These are phyloP conservation scores for Myxocyprinus asiaticus DNA, from an alignment of 2,113 vertebrate species.

Conservation along the genomic window DNA sequence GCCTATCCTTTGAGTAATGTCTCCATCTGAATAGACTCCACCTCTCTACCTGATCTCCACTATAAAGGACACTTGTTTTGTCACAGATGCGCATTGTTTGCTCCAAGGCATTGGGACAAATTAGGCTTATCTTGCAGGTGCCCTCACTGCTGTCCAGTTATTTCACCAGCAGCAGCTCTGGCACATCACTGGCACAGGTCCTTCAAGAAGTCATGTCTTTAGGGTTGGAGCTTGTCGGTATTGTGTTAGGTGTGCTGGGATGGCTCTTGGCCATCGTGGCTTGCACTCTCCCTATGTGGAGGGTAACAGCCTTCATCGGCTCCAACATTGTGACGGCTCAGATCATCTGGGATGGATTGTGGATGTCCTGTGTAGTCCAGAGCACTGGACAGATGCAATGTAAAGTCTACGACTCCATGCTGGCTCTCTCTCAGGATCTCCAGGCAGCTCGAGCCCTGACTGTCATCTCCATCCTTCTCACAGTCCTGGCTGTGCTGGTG, in stretches of 20 bases:
- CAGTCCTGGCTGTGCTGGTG: slow-evolving; percentile 71
- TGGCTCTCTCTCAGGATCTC: slow-evolving; percentile 74
- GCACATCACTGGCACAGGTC: slow-evolving; percentile 24
- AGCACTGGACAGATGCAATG: slow-evolving; percentile 80
- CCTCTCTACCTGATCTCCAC: slow-evolving; percentile 65
- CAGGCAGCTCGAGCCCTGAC: slow-evolving; percentile 76
- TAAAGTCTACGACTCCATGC: slow-evolving; percentile 78
- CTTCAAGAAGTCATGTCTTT: slow-evolving; percentile 65
- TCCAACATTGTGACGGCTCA: slow-evolving; percentile 79
- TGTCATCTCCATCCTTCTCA: slow-evolving; percentile 74
- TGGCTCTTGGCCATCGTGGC: slow-evolving; percentile 75
- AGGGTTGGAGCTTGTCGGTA: slow-evolving; percentile 75
- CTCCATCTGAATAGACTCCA: slow-evolving; percentile 65
- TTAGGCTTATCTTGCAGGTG: slow-evolving; percentile 31
- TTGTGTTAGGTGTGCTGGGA: slow-evolving; percentile 72
- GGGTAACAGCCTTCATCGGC: slow-evolving; percentile 77
- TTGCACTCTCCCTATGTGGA: slow-evolving; percentile 76
- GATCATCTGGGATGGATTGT: slow-evolving; percentile 79
- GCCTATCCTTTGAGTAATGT: slow-evolving; percentile 64
- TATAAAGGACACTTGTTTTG: slow-evolving; percentile 70
- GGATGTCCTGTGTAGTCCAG: slow-evolving; percentile 79
- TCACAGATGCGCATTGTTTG: slow-evolving; percentile 28
- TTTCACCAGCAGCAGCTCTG: background rate
- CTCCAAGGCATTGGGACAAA: slow-evolving; percentile 23
- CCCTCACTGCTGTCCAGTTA: background rate